These are phyloP conservation scores for Drosophila triauraria DNA, from an alignment of 1,140 invertebrate genomes.

Conservation along the genomic window DNA sequence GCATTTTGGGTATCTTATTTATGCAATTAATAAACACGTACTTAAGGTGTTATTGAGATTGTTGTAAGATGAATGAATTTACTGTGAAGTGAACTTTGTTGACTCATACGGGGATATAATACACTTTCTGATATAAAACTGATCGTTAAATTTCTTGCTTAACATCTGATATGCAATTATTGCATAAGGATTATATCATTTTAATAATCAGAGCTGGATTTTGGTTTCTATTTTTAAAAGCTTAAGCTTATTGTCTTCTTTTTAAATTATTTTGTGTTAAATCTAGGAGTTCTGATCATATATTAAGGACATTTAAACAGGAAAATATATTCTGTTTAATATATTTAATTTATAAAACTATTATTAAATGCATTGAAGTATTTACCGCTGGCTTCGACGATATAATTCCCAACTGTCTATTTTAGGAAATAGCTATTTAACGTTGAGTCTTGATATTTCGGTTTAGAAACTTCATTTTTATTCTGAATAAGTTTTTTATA, in stretches of 20 bases:
- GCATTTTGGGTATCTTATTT: conserved; percentile 32
- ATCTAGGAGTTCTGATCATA: not conserved
- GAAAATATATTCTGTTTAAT: not conserved
- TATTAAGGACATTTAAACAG: not conserved
- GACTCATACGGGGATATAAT: not conserved
- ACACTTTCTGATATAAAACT: not conserved
- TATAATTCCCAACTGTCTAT: too few species aligned
- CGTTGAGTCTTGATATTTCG: too few species aligned
- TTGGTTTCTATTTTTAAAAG: not conserved
- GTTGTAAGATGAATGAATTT: conserved; percentile 20
- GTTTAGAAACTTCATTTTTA: too few species aligned
- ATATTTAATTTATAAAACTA: too few species aligned
- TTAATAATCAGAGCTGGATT: not conserved
- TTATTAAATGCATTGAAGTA: too few species aligned
- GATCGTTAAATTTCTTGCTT: not conserved
- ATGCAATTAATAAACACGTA: conserved; percentile 47
- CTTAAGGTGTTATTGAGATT: conserved; percentile 37
- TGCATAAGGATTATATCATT: not conserved
- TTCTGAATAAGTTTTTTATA: too few species aligned
- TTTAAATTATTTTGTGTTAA: not conserved
- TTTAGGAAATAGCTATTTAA: too few species aligned
- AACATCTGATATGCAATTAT: not conserved
- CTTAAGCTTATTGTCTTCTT: not conserved
- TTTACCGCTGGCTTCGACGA: too few species aligned
- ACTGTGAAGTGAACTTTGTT: not conserved